Percentiles rank a stretch among this genome's conserved stretches.
Evolutionary conservation across 2,888 invertebrate species (phyloP).

Genomic region (Cryptus armator): DNA sequence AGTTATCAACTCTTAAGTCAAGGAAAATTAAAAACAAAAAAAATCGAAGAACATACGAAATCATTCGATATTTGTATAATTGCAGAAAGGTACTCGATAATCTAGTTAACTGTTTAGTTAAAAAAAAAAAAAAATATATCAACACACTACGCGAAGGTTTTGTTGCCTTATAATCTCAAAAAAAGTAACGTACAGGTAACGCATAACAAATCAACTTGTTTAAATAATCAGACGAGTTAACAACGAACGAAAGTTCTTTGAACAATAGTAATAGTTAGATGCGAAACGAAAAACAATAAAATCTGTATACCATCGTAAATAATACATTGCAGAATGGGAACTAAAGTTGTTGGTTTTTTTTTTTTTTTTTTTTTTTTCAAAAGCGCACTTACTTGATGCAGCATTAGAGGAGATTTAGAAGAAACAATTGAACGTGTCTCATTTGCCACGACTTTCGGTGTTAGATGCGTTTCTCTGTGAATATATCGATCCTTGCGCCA

Average conservation of each 20-base stretch:
- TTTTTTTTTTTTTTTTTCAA: constrained; percentile 12
- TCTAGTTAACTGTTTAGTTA: background rate
- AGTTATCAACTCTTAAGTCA: background rate
- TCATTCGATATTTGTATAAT: background rate
- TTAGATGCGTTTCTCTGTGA: constrained; percentile 87
- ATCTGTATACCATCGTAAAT: constrained; percentile 38
- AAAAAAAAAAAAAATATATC: constrained; percentile 21
- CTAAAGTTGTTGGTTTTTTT: background rate
- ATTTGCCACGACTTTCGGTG: constrained; percentile 86
- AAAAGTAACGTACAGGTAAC: constrained; percentile 1
- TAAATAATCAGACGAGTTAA: constrained; percentile 44
- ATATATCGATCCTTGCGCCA: constrained; percentile 93
- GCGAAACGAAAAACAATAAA: constrained; percentile 37
- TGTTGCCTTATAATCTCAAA: background rate
- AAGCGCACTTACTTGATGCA: constrained; percentile 40
- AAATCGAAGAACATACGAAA: constrained; percentile 4
- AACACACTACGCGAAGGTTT: constrained; percentile 10
- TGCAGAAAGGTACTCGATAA: background rate
- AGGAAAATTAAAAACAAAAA: too few relatives aligned
- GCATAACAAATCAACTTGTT: constrained; percentile 46
- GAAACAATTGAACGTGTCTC: constrained; percentile 82
- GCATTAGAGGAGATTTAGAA: constrained; percentile 69
- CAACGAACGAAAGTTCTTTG: constrained; percentile 38
- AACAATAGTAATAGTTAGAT: constrained; percentile 38
- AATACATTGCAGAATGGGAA: background rate